phyloP scores from a whole-genome alignment of 2,888 invertebrate genomes.

The Andrena flavipes region DNA sequence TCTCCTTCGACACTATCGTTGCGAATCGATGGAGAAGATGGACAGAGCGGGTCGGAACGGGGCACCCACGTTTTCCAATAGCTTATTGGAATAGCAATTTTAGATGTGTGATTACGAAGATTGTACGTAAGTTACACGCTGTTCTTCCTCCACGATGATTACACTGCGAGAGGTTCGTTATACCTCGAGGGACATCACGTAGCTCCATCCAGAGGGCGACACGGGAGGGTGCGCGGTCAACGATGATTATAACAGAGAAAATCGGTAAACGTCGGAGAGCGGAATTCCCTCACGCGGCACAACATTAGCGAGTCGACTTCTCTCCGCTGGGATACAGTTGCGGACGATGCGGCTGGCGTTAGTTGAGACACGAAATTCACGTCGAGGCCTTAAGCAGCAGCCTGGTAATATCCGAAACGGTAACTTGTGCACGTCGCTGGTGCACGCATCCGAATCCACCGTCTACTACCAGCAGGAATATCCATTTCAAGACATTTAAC shows the following conservation, averaged over 20 bases:
- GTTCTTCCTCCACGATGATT: slow-evolving; percentile 2
- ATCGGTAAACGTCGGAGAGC: slow-evolving; percentile 19
- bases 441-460: slow-evolving; percentile 65
- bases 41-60: no score
- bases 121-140: background rate
- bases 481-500: slow-evolving; percentile 82
- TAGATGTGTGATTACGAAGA: background rate
- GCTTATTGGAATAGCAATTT: background rate
- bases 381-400: slow-evolving; percentile 59
- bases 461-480: slow-evolving; percentile 73
- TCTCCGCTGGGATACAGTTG: slow-evolving; percentile 57
- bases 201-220: background rate
- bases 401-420: slow-evolving; percentile 78
- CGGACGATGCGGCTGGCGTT: slow-evolving; percentile 66
- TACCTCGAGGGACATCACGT: background rate
- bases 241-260: slow-evolving; percentile 33
- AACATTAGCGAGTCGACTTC: slow-evolving; percentile 30
- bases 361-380: slow-evolving; percentile 71
- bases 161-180: background rate
- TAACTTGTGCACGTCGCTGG: slow-evolving; percentile 74
- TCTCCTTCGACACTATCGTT: background rate
- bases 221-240: background rate
- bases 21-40: no score
- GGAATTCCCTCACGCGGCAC: slow-evolving; percentile 13
- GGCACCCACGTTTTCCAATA: background rate